A percentile compares a stretch with the other conserved stretches of the same genome.
Conservation (phyloP, 2,797 vertebrate genomes). For the Mormyrus proboscirostris region DNA sequence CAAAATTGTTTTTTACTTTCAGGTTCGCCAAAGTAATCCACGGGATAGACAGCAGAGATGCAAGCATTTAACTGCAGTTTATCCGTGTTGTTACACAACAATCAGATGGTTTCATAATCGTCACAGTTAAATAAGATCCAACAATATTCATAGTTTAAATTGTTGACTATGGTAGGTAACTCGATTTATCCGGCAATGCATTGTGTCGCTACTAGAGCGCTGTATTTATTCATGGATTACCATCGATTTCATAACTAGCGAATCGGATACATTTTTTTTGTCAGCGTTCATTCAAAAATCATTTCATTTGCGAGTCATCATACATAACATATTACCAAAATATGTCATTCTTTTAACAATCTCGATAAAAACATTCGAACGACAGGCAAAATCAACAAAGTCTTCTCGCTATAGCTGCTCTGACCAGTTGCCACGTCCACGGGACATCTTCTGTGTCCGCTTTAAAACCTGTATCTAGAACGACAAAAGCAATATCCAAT, state of each 20-base stretch:
- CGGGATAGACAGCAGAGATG: not conserved
- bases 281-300: not conserved
- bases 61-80: not conserved
- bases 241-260: not conserved
- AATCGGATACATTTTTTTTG: not conserved
- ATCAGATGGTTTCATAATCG: not conserved
- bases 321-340: not conserved
- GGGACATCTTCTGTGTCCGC: not conserved
- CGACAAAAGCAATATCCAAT: slow-evolving; percentile 10
- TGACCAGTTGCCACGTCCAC: not conserved
- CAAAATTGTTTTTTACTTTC: not conserved
- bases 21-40: not conserved
- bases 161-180: not conserved
- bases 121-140: not conserved
- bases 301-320: not conserved
- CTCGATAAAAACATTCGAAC: not conserved
- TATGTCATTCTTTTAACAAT: not conserved
- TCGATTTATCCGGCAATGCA: not conserved
- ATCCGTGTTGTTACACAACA: not conserved
- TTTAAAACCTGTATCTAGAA: slow-evolving; percentile 17
- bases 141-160: slow-evolving; percentile 6
- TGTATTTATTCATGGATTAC: not conserved
- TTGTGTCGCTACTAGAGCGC: not conserved
- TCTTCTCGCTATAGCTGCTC: slow-evolving; percentile 2
- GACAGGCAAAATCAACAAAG: not conserved